Evolutionary conservation across 2,888 invertebrate species (phyloP), one percentile per base, ranked within the genome.

Genomic region (Metallyticus violacea): DNA sequence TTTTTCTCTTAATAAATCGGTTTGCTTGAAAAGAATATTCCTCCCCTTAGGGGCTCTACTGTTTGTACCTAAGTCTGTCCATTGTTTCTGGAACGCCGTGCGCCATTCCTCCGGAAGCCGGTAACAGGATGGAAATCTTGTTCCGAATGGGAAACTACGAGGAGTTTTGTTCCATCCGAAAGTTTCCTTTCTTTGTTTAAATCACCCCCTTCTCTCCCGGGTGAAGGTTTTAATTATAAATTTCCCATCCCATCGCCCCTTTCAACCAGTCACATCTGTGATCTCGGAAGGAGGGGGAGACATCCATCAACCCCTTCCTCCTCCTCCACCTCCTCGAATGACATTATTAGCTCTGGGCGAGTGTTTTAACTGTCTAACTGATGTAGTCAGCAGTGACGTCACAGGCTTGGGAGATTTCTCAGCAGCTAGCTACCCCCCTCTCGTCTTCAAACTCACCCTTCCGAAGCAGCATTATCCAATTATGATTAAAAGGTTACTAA

Each of bases 401-500:
- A 86, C 85, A 85, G 26, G 28, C 77, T 79, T 85, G 79, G 26
- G 85, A 85, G 85, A 79, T 62, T 62, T 62, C 40, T 62, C 40
- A 62, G 40, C n/a, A n/a, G n/a, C n/a, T n/a, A n/a, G n/a, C n/a
- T 77, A 30, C 76, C 28, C 78, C 81, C 79, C 85, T 62, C 25
- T 26, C 86, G 30, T 78, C 81, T 40, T 78, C 26, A 26, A 28
- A 27, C 77, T 27, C 86, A 86, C 82, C 85, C 85, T 85, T 79
- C 79, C 83, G 77, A 83, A 83, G 85, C 86, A 87, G 88, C 88
- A 87, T 91, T 91, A 92, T 92, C 92, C 92, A 92, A 92, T 92
- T 92, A 92, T 92, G 91, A 92, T 92, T 92, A 92, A 92, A 92
- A 92, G 91, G 92, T 91, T 91, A 91, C 91, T 91, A 92, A 92